A percentile compares a stretch with the other conserved stretches of the same genome.
Evolutionary conservation across 2,113 vertebrate genomes (phyloP).

Genomic region (Phrynocephalus versicolor): DNA sequence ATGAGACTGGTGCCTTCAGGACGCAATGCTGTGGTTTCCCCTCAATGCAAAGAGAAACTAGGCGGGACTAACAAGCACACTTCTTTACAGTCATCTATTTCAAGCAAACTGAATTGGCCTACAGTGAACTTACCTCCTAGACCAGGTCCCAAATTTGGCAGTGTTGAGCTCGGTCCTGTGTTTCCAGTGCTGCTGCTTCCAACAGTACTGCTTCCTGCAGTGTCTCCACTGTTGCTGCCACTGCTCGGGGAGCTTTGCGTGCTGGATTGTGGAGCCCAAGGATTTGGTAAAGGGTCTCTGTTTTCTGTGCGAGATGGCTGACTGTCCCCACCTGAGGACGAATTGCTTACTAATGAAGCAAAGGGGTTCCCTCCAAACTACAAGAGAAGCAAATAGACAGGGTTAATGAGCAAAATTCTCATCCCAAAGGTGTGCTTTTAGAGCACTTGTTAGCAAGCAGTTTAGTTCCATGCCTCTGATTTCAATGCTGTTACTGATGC

Average conservation of each 20-base stretch:
- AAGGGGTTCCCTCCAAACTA: slow-evolving; percentile 87
- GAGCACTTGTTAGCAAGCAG: neutral
- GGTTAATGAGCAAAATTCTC: neutral
- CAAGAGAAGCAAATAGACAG: slow-evolving; percentile 35
- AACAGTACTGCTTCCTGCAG: slow-evolving; percentile 39
- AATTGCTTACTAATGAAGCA: slow-evolving; percentile 81
- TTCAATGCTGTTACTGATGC: neutral
- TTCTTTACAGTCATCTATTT: neutral
- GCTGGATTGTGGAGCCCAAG: slow-evolving; percentile 77
- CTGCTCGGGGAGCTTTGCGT: slow-evolving; percentile 66
- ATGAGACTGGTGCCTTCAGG: too few species aligned
- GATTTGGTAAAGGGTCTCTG: slow-evolving; percentile 83
- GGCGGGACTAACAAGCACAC: neutral
- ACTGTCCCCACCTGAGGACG: slow-evolving; percentile 71
- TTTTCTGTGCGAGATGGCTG: slow-evolving; percentile 85
- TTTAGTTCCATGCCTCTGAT: neutral
- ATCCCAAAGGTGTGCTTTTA: neutral
- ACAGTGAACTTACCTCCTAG: slow-evolving; percentile 73
- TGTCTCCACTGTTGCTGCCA: slow-evolving; percentile 45
- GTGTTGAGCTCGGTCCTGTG: slow-evolving; percentile 62
- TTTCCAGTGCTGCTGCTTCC: slow-evolving; percentile 53
- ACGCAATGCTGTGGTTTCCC: too few species aligned
- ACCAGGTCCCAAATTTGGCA: slow-evolving; percentile 70
- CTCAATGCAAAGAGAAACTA: neutral
- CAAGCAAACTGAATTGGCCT: neutral